These are phyloP conservation scores for Brachypalpus laphriformis DNA, from an alignment of 2,888 invertebrate species.

Conservation along the genomic window DNA sequence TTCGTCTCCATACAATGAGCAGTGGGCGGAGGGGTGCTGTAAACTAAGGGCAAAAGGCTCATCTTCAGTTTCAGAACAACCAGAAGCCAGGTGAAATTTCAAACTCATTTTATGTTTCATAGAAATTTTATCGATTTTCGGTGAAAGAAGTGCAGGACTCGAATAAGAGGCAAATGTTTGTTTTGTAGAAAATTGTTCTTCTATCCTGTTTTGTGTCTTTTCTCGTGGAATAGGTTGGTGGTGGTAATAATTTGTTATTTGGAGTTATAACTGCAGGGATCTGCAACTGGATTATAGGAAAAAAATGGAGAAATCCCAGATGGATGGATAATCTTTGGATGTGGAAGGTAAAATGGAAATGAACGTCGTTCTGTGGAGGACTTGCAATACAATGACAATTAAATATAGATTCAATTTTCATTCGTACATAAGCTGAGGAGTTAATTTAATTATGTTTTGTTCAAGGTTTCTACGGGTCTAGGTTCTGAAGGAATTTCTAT, in stretches of 20 bases:
- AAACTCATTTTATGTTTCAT: conserved; percentile 64
- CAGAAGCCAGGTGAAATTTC: conserved; percentile 66
- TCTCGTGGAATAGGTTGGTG: background rate
- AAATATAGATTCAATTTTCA: conserved; percentile 36
- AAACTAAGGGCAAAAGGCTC: conserved; percentile 45
- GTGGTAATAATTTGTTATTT: conserved; percentile 6
- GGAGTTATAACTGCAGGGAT: conserved; percentile 2
- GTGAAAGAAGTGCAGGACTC: background rate
- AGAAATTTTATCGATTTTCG: conserved; percentile 64
- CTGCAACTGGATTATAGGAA: conserved; percentile 1
- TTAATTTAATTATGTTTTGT: conserved; percentile 3
- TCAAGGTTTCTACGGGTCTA: background rate
- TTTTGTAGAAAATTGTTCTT: conserved; percentile 20
- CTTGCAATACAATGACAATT: conserved; percentile 45
- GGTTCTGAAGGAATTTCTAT: background rate
- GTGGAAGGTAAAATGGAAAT: conserved; percentile 1
- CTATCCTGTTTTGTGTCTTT: background rate
- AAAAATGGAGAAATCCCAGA: background rate
- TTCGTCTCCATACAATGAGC: conserved; percentile 4
- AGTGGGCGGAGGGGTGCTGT: background rate
- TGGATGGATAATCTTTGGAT: background rate
- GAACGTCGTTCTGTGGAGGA: background rate
- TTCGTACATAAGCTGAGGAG: background rate
- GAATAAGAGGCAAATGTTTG: conserved; percentile 28
- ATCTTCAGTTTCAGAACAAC: conserved; percentile 62